Percentiles rank a stretch among this genome's conserved stretches.
phyloP scores from a whole-genome alignment of 1,140 invertebrate genomes.

The Batillaria attramentaria region DNA sequence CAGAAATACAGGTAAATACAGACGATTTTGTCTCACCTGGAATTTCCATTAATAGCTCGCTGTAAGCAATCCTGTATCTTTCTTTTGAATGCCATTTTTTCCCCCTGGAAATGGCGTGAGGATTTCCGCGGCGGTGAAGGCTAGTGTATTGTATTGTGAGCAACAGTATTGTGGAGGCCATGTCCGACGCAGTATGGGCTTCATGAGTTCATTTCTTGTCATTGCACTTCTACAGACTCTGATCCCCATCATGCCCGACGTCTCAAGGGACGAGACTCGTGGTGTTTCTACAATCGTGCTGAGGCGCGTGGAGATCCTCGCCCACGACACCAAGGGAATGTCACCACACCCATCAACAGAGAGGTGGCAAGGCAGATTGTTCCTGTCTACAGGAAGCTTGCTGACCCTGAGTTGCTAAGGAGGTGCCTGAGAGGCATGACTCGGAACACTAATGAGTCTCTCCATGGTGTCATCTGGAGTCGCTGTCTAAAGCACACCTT shows the following conservation, averaged over 20 bases:
- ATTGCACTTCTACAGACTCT: background rate
- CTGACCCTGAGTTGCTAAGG: background rate
- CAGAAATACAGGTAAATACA: too few species aligned
- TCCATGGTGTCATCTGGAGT: conserved; percentile 24
- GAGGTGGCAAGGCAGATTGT: background rate
- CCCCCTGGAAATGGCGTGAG: too few species aligned
- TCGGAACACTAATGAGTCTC: conserved; percentile 22
- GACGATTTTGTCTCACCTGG: too few species aligned
- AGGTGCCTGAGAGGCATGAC: conserved; percentile 4
- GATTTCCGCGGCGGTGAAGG: too few species aligned
- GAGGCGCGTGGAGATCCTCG: background rate
- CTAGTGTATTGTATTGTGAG: too few species aligned
- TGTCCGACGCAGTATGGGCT: background rate
- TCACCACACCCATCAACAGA: background rate
- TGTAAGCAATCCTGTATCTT: too few species aligned
- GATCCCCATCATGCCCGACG: background rate
- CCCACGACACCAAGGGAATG: background rate
- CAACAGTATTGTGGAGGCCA: too few species aligned
- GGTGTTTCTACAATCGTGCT: background rate
- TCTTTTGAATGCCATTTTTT: too few species aligned
- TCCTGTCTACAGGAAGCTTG: conserved; percentile 11
- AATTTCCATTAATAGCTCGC: too few species aligned
- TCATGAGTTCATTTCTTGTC: background rate
- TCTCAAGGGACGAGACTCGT: background rate
- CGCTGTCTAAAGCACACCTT: conserved; percentile 29